Conservation (phyloP, 2,113 vertebrate genomes). For the Oriolus oriolus region DNA sequence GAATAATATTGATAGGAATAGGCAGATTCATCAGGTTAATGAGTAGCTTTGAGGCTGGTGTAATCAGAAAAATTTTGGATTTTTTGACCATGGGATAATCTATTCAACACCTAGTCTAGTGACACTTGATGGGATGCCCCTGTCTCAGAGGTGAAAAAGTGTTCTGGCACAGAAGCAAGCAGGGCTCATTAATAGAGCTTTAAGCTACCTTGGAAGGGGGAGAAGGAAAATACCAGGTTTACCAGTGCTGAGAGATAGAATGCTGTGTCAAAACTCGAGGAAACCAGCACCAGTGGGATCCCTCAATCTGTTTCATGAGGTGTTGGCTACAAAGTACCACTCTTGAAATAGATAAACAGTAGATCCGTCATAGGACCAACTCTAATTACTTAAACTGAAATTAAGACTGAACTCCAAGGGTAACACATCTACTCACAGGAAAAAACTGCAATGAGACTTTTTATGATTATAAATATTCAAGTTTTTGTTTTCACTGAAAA, state of each 20-base stretch:
- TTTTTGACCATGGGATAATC: not conserved
- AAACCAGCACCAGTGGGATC: accelerated
- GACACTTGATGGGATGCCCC: not conserved
- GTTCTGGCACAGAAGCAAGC: not conserved
- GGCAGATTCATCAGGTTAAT: not conserved
- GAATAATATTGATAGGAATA: not conserved
- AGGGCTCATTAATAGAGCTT: accelerated
- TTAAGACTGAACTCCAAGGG: not conserved
- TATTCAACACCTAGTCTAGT: not conserved
- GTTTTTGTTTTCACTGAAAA: not conserved
- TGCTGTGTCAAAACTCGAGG: not conserved
- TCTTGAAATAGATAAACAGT: not conserved
- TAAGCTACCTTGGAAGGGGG: not conserved
- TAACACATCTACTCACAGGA: not conserved
- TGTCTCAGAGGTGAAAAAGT: not conserved
- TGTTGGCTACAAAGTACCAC: not conserved
- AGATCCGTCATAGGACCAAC: not conserved
- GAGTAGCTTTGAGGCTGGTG: not conserved
- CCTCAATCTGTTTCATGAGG: no score
- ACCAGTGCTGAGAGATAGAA: not conserved
- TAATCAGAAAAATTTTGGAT: not conserved
- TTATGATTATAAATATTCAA: not conserved
- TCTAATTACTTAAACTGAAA: not conserved
- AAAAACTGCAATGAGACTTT: not conserved
- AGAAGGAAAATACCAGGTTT: not conserved